These are phyloP conservation scores for Cryptosula pallasiana DNA, from an alignment of 2,888 invertebrate genomes.

Conservation along the genomic window DNA sequence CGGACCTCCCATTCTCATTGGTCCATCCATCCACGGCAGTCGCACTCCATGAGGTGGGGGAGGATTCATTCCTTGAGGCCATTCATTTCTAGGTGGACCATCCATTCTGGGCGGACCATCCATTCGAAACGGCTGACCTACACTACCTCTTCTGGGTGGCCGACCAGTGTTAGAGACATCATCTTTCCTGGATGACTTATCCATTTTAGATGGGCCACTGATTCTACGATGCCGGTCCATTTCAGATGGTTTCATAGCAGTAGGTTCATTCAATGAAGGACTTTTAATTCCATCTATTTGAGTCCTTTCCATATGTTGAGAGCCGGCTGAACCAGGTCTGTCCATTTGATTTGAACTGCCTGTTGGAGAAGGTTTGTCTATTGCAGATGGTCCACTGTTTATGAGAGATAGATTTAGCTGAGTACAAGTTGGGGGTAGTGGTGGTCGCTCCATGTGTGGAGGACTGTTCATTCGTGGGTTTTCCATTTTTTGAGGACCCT, in stretches of 20 bases:
- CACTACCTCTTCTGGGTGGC: neutral
- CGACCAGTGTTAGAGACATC: neutral
- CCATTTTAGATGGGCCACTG: conserved; percentile 3
- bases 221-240: neutral
- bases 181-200: neutral
- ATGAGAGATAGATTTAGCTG: neutral
- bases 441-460: too few relatives aligned
- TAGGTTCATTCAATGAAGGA: neutral
- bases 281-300: neutral
- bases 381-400: neutral
- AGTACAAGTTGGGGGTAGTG: neutral
- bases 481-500: too few relatives aligned
- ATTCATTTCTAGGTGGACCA: conserved; percentile 15
- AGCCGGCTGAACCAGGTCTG: neutral
- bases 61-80: neutral
- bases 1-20: conserved; percentile 8
- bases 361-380: neutral
- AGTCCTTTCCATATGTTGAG: too few relatives aligned
- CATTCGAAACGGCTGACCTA: neutral
- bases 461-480: too few relatives aligned
- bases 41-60: neutral
- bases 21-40: conserved; percentile 16
- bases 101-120: conserved; percentile 5
- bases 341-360: neutral
- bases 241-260: neutral